Evolutionary conservation across 2,113 vertebrate species (phyloP).

Genomic region (Donacobius atricapilla): DNA sequence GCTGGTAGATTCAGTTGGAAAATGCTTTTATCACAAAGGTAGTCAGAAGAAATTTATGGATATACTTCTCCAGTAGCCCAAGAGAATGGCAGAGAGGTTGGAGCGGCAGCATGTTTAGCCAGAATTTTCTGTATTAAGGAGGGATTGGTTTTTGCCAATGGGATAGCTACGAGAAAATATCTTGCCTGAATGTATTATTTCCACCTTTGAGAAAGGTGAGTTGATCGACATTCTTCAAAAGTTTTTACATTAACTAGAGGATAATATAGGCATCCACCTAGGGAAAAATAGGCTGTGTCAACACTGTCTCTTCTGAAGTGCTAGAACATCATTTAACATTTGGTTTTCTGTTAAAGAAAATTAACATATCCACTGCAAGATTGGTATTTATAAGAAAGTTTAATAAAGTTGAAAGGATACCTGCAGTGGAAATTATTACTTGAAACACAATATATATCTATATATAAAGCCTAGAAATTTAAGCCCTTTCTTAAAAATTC

Average conservation of each 20-base stretch:
- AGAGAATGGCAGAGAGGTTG: background rate
- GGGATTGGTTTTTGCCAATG: background rate
- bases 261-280: background rate
- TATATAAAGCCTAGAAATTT: background rate
- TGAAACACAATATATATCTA: background rate
- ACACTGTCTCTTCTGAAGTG: background rate
- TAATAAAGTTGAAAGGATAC: background rate
- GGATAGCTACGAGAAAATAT: background rate
- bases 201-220: background rate
- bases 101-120: fast-evolving
- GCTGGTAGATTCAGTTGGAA: background rate
- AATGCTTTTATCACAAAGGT: background rate
- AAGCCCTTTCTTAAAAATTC: background rate
- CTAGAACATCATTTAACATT: background rate
- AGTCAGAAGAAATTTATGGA: background rate
- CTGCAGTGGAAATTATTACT: background rate
- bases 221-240: background rate
- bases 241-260: background rate
- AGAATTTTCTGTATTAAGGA: background rate
- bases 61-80: background rate
- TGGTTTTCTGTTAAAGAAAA: background rate
- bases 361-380: background rate
- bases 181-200: background rate
- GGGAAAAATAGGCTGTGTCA: background rate
- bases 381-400: background rate